Evolutionary conservation across 2,113 vertebrate genomes (phyloP).

Genomic region (Lutjanus erythropterus): DNA sequence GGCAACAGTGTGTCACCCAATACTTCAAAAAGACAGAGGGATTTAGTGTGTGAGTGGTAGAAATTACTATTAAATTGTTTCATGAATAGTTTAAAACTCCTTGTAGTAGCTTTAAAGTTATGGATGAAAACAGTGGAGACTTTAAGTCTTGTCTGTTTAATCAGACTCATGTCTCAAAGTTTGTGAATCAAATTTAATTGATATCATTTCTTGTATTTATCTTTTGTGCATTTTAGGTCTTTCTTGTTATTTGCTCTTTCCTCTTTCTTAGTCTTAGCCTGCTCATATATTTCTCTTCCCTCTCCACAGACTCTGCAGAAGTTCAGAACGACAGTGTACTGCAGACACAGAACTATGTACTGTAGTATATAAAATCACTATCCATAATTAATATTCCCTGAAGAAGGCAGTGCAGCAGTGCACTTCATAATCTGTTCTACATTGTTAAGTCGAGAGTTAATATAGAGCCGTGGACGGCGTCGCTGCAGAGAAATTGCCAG

Average conservation of each 20-base stretch:
- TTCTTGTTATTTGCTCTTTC: not conserved
- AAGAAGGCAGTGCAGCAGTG: slow-evolving; percentile 39
- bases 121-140: too few species aligned
- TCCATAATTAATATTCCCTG: slow-evolving; percentile 64
- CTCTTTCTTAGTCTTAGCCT: not conserved
- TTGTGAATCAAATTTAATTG: not conserved
- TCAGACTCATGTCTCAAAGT: not conserved
- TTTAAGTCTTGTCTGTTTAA: not conserved
- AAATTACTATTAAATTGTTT: too few species aligned
- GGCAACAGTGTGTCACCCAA: too few species aligned
- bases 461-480: slow-evolving; percentile 23
- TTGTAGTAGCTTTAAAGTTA: too few species aligned
- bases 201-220: not conserved
- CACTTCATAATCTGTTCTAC: slow-evolving; percentile 47
- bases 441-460: slow-evolving; percentile 34
- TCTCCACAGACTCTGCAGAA: not conserved
- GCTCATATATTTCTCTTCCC: not conserved
- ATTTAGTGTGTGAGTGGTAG: too few species aligned
- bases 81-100: too few species aligned
- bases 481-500: slow-evolving; percentile 11
- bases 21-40: too few species aligned
- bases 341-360: slow-evolving; percentile 12
- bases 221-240: not conserved
- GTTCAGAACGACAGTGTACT: slow-evolving; percentile 12
- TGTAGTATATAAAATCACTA: slow-evolving; percentile 36